phyloP scores from a whole-genome alignment of 2,797 vertebrate species.

The Macrochelys suwanniensis region DNA sequence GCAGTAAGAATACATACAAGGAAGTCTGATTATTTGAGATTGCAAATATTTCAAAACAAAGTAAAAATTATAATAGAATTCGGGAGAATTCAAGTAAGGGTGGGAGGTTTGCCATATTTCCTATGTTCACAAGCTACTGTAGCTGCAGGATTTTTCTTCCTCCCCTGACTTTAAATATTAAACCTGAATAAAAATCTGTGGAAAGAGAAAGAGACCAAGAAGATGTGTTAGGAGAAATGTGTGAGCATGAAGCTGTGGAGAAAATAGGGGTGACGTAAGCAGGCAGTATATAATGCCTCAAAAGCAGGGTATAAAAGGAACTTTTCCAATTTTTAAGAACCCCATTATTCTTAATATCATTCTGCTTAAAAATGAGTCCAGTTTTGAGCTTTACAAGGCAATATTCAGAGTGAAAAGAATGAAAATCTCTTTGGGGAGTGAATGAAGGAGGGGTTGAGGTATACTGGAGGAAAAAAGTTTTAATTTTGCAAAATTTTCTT shows the following conservation, averaged over 20 bases:
- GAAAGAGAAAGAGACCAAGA: neutral
- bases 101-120: neutral
- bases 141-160: neutral
- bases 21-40: neutral
- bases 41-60: conserved; percentile 5
- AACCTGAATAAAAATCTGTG: fast-evolving
- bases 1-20: neutral
- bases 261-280: neutral
- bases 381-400: conserved; percentile 9
- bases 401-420: conserved; percentile 1
- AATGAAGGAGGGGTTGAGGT: neutral
- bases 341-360: neutral
- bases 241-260: neutral
- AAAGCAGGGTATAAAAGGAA: neutral
- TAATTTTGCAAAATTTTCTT: conserved; percentile 47
- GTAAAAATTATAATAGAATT: neutral
- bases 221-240: neutral
- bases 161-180: neutral
- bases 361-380: neutral
- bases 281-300: neutral
- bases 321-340: neutral
- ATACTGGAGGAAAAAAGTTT: conserved; percentile 27
- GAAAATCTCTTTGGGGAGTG: neutral
- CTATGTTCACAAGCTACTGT: neutral
- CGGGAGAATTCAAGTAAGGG: neutral